Evolutionary conservation across 2,113 vertebrate genomes (phyloP).

Genomic region (Callipepla squamata): DNA sequence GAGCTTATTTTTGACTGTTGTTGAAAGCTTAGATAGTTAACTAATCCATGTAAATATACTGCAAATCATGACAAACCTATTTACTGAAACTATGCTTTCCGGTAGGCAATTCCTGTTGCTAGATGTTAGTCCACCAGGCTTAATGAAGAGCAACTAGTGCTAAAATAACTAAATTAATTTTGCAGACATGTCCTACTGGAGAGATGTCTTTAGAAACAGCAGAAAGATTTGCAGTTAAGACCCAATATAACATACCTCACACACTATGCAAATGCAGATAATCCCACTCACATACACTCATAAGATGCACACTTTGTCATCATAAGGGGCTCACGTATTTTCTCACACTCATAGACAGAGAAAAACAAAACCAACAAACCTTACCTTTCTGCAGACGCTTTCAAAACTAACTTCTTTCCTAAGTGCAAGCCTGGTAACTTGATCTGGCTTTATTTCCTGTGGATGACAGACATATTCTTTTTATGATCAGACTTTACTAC

Average conservation of each 20-base stretch:
- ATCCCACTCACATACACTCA: neutral
- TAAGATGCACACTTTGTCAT: neutral
- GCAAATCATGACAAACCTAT: neutral
- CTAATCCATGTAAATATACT: neutral
- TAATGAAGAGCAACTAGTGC: neutral
- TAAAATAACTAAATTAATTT: neutral
- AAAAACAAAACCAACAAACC: neutral
- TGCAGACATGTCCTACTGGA: neutral
- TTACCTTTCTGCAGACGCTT: conserved; percentile 86
- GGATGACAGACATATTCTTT: neutral
- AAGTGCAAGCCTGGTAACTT: conserved; percentile 89
- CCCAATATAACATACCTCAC: neutral
- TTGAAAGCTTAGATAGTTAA: neutral
- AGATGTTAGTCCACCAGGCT: neutral
- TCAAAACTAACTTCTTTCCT: conserved; percentile 87
- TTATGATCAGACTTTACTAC: neutral
- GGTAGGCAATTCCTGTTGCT: neutral
- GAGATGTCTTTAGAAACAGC: neutral
- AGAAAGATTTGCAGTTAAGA: neutral
- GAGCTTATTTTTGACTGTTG: neutral
- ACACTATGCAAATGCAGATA: neutral
- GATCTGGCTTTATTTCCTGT: conserved; percentile 84
- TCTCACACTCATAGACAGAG: neutral
- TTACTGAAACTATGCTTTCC: neutral
- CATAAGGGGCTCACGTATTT: neutral